Evolutionary conservation across 2,888 invertebrate genomes (phyloP), one percentile per base, ranked within the genome.

Genomic region (Lissocephala sabroskyi): DNA sequence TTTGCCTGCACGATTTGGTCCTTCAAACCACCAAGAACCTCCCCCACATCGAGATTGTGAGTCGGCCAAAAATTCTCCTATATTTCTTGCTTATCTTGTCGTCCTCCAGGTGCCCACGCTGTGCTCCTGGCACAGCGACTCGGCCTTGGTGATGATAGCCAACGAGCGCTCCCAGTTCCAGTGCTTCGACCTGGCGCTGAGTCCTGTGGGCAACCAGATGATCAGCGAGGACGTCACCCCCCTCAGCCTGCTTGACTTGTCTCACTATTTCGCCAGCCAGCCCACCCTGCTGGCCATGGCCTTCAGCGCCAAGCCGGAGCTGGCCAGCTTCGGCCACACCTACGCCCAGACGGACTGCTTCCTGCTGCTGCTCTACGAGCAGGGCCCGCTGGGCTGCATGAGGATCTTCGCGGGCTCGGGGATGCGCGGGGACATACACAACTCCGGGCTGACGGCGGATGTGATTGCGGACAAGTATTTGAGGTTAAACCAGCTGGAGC

Each of bases 1-100:
- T 97, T 54, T 92, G 92, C 32, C 85, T 96, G 17, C 89, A 94
- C 66, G 94, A 96, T 85, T 88, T 91, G 50, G 86, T 87, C 18
- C 88, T 90, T 56, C 92, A 93, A 37, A 87, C 92, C 0, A 94
- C 92, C 3, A 90, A 90, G 78, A 89, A 91, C 13, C 89, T 91
- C 2, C 57, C 81, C 29, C 91, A 92, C 82, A 90, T 92, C 46
- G 90, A 92, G 46, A 92, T 96, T 86, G 95, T 95, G 84, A 88
- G 90, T 87, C 9, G 2, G 7, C 9, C 11, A 11, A 10, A 14
- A 13, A 1, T 10, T 17, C 14, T 9, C n/a, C n/a, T n/a, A n/a
- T n/a, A n/a, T n/a, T n/a, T n/a, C n/a, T n/a, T n/a, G n/a, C n/a
- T n/a, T n/a, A n/a, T n/a, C n/a, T n/a, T n/a, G n/a, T n/a, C n/a